Base-by-base conservation (phyloP, 2,113 vertebrate genomes). In the Brachirus orientalis region DNA sequence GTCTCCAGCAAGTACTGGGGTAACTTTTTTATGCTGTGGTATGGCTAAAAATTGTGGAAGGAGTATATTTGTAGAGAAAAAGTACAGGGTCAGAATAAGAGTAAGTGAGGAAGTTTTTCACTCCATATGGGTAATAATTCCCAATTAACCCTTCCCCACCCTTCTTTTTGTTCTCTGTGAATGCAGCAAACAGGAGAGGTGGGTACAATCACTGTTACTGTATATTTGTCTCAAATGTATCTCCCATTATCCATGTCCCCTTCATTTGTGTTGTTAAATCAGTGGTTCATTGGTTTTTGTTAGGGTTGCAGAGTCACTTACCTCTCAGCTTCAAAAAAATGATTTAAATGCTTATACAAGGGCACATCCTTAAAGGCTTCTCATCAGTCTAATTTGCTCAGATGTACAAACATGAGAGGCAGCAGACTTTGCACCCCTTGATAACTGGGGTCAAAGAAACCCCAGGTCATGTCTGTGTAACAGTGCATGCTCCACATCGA, bases 131-230 rank as follows among this genome's bases (percentile, higher is more conserved):
- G 37, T 59, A 59, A 62, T 43, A 71, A 58, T 43, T 52, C 72
- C 69, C 37, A 81, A 71, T 82, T 87, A 87, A 89, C 60, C 44
- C 54, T 41, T 28, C 12, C 43, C 17, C 35, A 17, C 40, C 54
- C 40, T 70, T 73, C 68, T 85, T 77, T 82, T 79, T 86, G 74
- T 87, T 90, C 81, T 91, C 88, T 90, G 61, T 93, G 94, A 94
- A 96, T 85, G 93, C 96, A 98, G 96, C 94, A 98, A 98, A 93
- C 96, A 96, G 93, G 96, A 97, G 96, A 97, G 96, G 96, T 98
- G 96, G 91, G 96, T 94, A 91, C 77, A 62, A 38, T 77, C 46
- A 75, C 76, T 88, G 65, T 91, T 61, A n/a, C n/a, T n/a, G n/a
- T n/a, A 69, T 79, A 22, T 74, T 46, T 65, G 45, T 63, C 61